Percentiles rank a stretch among this genome's conserved stretches.
These are phyloP conservation scores for Buathra laborator DNA, from an alignment of 2,888 invertebrate species.

Conservation along the genomic window DNA sequence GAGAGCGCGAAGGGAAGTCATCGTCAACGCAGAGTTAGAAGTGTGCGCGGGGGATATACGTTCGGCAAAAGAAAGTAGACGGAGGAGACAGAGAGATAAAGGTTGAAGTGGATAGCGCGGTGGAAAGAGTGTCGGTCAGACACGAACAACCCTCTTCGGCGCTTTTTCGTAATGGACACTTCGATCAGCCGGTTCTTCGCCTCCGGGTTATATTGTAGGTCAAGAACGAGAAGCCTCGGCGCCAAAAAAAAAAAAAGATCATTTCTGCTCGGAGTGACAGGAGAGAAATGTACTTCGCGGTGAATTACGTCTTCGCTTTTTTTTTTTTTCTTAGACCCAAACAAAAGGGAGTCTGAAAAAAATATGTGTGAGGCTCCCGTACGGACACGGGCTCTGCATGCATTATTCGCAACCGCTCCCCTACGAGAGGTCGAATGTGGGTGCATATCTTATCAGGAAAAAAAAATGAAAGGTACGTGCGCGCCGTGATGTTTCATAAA, in stretches of 20 bases:
- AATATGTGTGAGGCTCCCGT: not conserved
- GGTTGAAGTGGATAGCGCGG: slow-evolving; percentile 53
- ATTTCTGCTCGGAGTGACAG: slow-evolving; percentile 47
- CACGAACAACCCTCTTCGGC: slow-evolving; percentile 49
- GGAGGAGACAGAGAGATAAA: not conserved
- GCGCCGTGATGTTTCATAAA: not conserved
- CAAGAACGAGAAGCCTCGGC: slow-evolving; percentile 60
- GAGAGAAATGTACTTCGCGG: slow-evolving; percentile 52
- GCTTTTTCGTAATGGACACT: slow-evolving; percentile 60
- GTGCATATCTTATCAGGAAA: slow-evolving; percentile 31
- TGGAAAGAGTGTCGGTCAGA: slow-evolving; percentile 61
- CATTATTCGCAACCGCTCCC: slow-evolving; percentile 16
- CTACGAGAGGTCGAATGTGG: not conserved
- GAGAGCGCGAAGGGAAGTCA: not conserved
- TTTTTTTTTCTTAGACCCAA: slow-evolving; percentile 11
- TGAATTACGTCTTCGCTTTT: slow-evolving; percentile 4
- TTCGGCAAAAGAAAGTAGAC: not conserved
- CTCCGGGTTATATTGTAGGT: slow-evolving; percentile 64
- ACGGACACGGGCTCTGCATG: slow-evolving; percentile 20
- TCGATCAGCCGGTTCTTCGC: slow-evolving; percentile 56
- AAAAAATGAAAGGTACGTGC: not conserved
- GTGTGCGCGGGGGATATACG: not conserved
- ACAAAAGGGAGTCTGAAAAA: slow-evolving; percentile 25
- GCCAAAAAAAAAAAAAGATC: slow-evolving; percentile 40
- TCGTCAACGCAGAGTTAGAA: slow-evolving; percentile 41